Base-by-base conservation (phyloP, 1,140 invertebrate genomes). In the Artemia franciscana region DNA sequence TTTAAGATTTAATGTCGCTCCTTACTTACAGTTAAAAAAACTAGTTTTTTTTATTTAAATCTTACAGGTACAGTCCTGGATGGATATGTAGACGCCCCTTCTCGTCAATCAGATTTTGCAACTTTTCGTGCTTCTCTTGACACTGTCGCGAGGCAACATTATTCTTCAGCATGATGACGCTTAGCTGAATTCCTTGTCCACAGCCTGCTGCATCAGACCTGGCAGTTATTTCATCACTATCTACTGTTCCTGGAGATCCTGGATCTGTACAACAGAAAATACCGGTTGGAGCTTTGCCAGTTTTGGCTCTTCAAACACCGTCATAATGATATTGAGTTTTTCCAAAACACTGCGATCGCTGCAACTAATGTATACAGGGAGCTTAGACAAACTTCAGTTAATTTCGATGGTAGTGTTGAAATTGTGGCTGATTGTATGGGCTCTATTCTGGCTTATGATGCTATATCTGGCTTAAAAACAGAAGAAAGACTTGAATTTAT, bases 61-160 rank as follows among this genome's bases (percentile, higher is more conserved):
- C 62, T 66, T 3, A 59, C 39, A 65, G 64, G 61, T 21, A 68
- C 27, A 67, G 63, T 66, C 71, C 65, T 76, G 78, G 90, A 93
- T 75, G 83, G 85, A 4, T 85, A 87, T 69, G 81, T 87, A 60
- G 90, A 93, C 70, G 78, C 86, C 69, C 83, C 83, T 28, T 84
- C 89, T n/a, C 97, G 95, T 72, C 91, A 91, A 70, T 93, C 90
- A 24, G 95, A 99, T 76, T 83, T 96, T 3, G 90, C 87, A 58
- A 98, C 93, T 15, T 91, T 98, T 69, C 82, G 85, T 67, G 85
- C 88, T 60, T 91, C 91, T 15, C 91, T 98, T 71, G 92, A 98
- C 73, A 84, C 83, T 57, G 88, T 98, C 3, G 89, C 96, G 79
- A 80, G 86, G 57, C 86, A 91, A 70, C 92, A 98, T 76, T 98